phyloP scores from a whole-genome alignment of 2,113 vertebrate genomes.

The Echinops telfairi region DNA sequence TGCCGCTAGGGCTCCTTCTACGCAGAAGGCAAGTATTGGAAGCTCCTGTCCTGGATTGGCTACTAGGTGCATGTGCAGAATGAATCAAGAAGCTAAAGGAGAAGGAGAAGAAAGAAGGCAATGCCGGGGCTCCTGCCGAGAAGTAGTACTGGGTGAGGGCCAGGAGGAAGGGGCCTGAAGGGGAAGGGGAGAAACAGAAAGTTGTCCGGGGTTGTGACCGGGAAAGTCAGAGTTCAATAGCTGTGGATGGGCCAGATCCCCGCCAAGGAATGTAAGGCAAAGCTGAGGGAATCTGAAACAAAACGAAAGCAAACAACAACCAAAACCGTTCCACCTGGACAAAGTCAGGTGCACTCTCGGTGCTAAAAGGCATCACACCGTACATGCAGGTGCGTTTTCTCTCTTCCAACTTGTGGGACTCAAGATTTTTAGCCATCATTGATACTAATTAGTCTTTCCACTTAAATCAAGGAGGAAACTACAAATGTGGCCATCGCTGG shows the following conservation, averaged over 20 bases:
- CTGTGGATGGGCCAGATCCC: not conserved
- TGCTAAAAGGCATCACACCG: constrained; percentile 51
- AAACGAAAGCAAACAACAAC: no score
- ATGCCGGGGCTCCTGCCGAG: no score
- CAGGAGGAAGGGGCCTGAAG: constrained; percentile 71
- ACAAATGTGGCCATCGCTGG: constrained; percentile 82
- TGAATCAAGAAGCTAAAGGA: constrained; percentile 79
- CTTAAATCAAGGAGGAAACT: constrained; percentile 80
- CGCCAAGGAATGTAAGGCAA: constrained; percentile 50
- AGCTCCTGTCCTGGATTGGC: constrained; percentile 73
- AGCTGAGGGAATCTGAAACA: constrained; percentile 53
- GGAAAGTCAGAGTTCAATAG: constrained; percentile 5
- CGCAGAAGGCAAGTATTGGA: constrained; percentile 80
- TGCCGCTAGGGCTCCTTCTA: constrained; percentile 16
- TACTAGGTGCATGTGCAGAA: constrained; percentile 75
- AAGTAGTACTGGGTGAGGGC: constrained; percentile 58
- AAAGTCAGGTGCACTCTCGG: no score
- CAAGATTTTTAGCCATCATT: constrained; percentile 70
- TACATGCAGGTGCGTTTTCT: constrained; percentile 46
- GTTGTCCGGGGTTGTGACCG: not conserved
- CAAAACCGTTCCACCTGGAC: no score
- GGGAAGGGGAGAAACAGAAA: constrained; percentile 26
- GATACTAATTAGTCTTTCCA: constrained; percentile 79
- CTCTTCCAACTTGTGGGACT: constrained; percentile 67
- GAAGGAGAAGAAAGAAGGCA: not conserved